phyloP scores from a whole-genome alignment of 2,113 vertebrate species.

The Leiothrix lutea region DNA sequence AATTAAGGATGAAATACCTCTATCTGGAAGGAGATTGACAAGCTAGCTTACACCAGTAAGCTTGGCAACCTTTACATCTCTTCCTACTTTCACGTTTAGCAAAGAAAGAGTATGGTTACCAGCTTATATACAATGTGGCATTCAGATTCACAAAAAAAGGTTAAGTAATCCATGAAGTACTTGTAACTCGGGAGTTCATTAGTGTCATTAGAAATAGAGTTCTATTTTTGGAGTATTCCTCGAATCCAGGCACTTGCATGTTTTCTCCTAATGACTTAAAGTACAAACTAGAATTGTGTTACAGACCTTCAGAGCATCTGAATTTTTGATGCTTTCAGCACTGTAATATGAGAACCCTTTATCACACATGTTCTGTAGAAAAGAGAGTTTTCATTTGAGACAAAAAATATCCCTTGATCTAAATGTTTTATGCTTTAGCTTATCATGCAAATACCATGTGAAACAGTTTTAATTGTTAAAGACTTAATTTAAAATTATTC shows the following conservation, averaged over 20 bases:
- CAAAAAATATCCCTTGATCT: neutral
- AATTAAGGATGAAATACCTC: neutral
- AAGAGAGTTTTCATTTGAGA: neutral
- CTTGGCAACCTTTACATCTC: neutral
- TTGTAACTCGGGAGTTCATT: neutral
- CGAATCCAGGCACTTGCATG: accelerated
- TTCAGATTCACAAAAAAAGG: neutral
- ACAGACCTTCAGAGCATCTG: neutral
- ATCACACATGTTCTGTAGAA: neutral
- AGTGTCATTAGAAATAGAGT: neutral
- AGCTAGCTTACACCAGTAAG: neutral
- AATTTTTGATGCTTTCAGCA: neutral
- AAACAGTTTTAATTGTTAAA: neutral
- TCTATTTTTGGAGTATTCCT: neutral
- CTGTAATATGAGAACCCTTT: neutral
- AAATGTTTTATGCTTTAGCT: neutral
- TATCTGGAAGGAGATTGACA: neutral
- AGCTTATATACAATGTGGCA: accelerated
- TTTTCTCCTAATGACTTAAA: neutral
- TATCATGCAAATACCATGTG: neutral
- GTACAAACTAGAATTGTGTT: neutral
- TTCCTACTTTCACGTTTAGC: neutral
- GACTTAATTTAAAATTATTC: neutral
- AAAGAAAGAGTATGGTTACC: neutral
- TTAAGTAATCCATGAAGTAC: neutral